These are phyloP conservation scores for Prionchulus punctatus DNA, from an alignment of 2,888 invertebrate genomes.

Conservation along the genomic window DNA sequence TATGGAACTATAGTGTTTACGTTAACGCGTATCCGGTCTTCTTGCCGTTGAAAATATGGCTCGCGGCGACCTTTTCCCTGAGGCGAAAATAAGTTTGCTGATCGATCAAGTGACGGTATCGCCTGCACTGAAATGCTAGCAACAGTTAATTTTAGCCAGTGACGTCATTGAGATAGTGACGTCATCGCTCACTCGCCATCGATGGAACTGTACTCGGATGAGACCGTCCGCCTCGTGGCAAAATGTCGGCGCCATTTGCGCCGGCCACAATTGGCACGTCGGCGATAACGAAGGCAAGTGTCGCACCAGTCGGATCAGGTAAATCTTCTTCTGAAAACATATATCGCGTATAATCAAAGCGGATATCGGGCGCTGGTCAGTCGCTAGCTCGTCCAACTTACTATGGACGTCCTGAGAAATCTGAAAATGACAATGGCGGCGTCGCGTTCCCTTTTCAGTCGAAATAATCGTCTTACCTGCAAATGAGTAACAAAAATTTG, in stretches of 20 bases:
- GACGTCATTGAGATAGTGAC: too few species aligned
- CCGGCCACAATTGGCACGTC: background rate
- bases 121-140: background rate
- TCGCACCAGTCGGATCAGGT: background rate
- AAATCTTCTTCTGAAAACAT: background rate
- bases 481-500: too few species aligned
- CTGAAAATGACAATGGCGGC: too few species aligned
- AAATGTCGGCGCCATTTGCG: background rate
- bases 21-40: conserved; percentile 3
- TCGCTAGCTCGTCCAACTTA: background rate
- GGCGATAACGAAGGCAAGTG: background rate
- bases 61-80: conserved; percentile 4
- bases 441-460: too few species aligned
- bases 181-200: background rate
- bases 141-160: background rate
- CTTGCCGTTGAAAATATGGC: conserved; percentile 5
- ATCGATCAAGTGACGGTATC: background rate
- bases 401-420: too few species aligned
- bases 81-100: conserved; percentile 6
- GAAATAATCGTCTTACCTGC: too few species aligned
- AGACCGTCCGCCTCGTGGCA: background rate
- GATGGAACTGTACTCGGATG: background rate
- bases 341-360: background rate
- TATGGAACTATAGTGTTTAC: too few species aligned
- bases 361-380: too few species aligned